Evolutionary conservation across 2,113 vertebrate species (phyloP), one percentile per base, ranked within the genome.

Genomic region (Pelecanoides urinatrix): DNA sequence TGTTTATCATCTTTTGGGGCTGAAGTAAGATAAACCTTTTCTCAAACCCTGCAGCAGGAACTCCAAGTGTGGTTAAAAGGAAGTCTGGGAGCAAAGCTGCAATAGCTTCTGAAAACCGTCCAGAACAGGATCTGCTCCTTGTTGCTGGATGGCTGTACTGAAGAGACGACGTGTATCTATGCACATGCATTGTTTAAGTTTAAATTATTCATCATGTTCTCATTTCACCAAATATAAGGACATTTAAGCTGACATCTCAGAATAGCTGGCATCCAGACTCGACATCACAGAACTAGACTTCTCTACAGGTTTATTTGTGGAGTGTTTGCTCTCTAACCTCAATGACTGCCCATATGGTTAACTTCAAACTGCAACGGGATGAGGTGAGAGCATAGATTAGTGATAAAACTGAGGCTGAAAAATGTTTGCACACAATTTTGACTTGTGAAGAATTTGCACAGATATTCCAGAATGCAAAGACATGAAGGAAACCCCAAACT

Each of bases 21-120:
- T 82, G 44, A 87, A 73, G 47, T 8, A 36, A 61, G 83, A 90
- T 18, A 76, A 96, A 92, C 40, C 27, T 94, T 90, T 84, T 34
- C 74, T 73, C 38, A 66, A 95, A 71, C 52, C 19, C 68, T 76
- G 53, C 65, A 92, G 49, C 44, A 62, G 61, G 67, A 92, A 21
- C 14, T 70, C 25, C 70, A 36, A 34, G 22, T 29, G 58, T 11
- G 22, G 36, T 74, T 47, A 50, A 91, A 65, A 45, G 45, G 20
- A 82, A 22, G 20, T 52, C 29, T 44, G 59, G 47, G 36, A 77
- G 10, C 22, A 80, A 78, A 92, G 29, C 16, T n/a, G 13, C 16
- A 30, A 4, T 38, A 82, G 36, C 5, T 73, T 78, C 58, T 63
- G 61, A 63, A 4, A 32, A 6, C 30, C 26, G 11, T 29, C 49